Base-by-base conservation (phyloP, 2,113 vertebrate genomes). In the Naja naja region DNA sequence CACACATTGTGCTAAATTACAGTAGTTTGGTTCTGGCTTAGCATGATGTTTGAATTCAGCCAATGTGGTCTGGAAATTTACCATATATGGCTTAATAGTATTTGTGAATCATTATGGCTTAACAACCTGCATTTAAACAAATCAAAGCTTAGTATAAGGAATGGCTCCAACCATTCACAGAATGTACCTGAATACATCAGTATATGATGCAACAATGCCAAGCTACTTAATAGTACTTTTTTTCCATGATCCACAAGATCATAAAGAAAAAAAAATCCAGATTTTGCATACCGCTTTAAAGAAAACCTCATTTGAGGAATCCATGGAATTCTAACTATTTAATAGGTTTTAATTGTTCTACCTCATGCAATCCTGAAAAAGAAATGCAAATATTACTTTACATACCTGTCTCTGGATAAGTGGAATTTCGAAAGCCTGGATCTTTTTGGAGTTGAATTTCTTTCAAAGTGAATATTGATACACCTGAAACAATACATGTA, bases 381-480 rank as follows among this genome's bases (percentile, higher is more conserved):
- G 49, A 27, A 53, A 2, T 30, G 1, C 3, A 87, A 85, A 49
- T 90, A n/a, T 86, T 90, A 60, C 10, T 90, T 95, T 90, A 93
- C 96, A 92, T 97, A 99, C 99, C 98, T 97, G 99, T 98, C 96
- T 99, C 99, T 95, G 99, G 98, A 97, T 99, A 99, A 43, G 98
- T 98, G 91, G 99, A 98, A 97, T 98, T 99, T 97, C 99, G 98
- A 98, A 99, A 99, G 96, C 99, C 99, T 60, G 99, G 99, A 96
- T 99, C 99, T 97, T 99, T 98, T 97, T 99, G 99, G 96, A 99
- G 97, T 69, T 99, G 99, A 97, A 99, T 98, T 95, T 99, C 99
- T 97, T 99, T 99, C 98, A 99, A 98, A 95, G 99, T 99, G 98
- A 99, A 99, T 98, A 99, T 98, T 90, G 99, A 99, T 93, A 98